Conservation (phyloP, 2,113 vertebrate species). For the Pseudopodoces humilis region DNA sequence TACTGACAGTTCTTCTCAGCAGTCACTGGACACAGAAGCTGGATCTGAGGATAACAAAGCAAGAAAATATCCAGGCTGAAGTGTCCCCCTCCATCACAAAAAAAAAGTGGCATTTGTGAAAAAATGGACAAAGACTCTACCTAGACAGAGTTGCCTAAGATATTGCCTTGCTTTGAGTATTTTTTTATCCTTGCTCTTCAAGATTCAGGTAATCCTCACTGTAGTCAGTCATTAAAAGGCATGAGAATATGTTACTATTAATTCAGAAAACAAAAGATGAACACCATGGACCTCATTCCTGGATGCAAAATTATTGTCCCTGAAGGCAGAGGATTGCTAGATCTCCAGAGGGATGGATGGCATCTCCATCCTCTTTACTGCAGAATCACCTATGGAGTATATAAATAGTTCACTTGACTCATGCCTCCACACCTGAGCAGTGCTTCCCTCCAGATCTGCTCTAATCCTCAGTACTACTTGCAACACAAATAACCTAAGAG, state of each 20-base stretch:
- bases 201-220: not conserved
- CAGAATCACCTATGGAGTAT: not conserved
- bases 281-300: not conserved
- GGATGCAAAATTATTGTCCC: not conserved
- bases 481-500: not conserved
- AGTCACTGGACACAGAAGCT: not conserved
- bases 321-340: not conserved
- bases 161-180: not conserved
- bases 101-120: not conserved
- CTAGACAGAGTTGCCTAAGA: not conserved
- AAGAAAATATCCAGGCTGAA: not conserved
- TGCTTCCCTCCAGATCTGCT: not conserved
- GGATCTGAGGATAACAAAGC: not conserved
- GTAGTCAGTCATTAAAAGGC: not conserved
- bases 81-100: accelerated
- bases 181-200: not conserved
- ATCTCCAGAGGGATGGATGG: not conserved
- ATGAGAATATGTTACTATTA: not conserved
- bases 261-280: not conserved
- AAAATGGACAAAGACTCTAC: not conserved
- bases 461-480: not conserved
- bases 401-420: not conserved
- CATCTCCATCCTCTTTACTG: not conserved
- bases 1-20: not conserved
- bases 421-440: not conserved